Conservation (phyloP, 1,140 invertebrate genomes). For the Megathymus violae region DNA sequence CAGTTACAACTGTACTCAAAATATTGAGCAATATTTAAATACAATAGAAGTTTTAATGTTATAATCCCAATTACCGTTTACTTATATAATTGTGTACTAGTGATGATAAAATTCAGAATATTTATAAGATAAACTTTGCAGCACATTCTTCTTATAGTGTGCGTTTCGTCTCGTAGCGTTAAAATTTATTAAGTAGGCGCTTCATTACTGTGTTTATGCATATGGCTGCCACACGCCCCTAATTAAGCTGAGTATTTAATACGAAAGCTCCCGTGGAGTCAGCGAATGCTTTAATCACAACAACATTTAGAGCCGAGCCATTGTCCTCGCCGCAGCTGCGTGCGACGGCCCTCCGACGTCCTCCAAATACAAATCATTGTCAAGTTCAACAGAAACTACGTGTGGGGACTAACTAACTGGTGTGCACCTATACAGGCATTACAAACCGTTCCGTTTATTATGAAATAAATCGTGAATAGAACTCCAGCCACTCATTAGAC, state of each 20-base stretch:
- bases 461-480: slow-evolving; percentile 10
- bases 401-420: slow-evolving; percentile 44
- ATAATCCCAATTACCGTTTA: no score
- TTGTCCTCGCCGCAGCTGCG: slow-evolving; percentile 63
- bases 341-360: slow-evolving; percentile 49
- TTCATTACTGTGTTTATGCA: neutral
- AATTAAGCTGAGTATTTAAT: slow-evolving; percentile 38
- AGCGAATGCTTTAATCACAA: slow-evolving; percentile 48
- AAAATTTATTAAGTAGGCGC: slow-evolving; percentile 7
- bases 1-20: no score
- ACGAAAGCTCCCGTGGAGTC: slow-evolving; percentile 40
- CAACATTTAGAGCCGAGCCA: slow-evolving; percentile 47
- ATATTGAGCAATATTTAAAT: no score
- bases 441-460: slow-evolving; percentile 11
- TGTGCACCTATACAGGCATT: slow-evolving; percentile 25
- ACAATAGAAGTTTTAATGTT: no score
- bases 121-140: no score
- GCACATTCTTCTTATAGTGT: no score
- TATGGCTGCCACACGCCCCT: slow-evolving; percentile 22
- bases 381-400: slow-evolving; percentile 69
- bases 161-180: neutral
- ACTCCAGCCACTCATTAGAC: slow-evolving; percentile 11
- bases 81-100: no score
- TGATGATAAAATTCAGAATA: no score
- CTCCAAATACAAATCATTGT: slow-evolving; percentile 73